These are phyloP conservation scores for Agapornis canus DNA, from an alignment of 2,797 vertebrate genomes.

Conservation along the genomic window DNA sequence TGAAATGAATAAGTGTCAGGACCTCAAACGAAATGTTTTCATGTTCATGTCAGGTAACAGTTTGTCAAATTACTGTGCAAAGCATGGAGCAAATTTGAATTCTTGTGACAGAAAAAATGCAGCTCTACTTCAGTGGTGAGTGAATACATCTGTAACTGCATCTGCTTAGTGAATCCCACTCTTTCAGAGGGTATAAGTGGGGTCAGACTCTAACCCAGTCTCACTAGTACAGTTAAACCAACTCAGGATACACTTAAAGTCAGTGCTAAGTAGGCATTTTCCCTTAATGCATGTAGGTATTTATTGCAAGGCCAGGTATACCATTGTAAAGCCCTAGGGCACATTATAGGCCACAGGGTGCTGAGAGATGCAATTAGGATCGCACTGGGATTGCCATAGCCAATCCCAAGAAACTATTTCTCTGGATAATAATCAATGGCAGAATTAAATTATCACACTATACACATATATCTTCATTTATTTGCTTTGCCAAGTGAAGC, in stretches of 20 bases:
- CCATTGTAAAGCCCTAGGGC: accelerated
- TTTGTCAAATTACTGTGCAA: conserved; percentile 51
- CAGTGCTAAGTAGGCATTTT: background rate
- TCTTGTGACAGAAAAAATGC: conserved; percentile 49
- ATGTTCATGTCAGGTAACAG: background rate
- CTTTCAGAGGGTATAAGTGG: background rate
- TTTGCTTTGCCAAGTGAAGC: background rate
- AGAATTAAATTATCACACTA: background rate
- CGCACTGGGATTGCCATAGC: background rate
- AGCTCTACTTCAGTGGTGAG: background rate
- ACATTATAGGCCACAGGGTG: background rate
- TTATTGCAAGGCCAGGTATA: background rate
- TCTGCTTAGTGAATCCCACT: background rate
- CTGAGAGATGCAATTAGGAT: background rate
- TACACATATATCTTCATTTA: background rate
- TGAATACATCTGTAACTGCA: background rate
- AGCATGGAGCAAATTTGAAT: conserved; percentile 38
- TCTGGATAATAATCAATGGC: background rate
- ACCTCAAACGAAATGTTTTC: background rate
- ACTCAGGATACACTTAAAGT: background rate
- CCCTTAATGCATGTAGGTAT: background rate
- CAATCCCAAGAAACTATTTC: background rate
- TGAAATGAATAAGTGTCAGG: conserved; percentile 18
- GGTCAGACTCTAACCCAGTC: background rate
- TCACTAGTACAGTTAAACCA: background rate